These are phyloP conservation scores for Myripristis murdjan DNA, from an alignment of 2,797 vertebrate species.

Conservation along the genomic window DNA sequence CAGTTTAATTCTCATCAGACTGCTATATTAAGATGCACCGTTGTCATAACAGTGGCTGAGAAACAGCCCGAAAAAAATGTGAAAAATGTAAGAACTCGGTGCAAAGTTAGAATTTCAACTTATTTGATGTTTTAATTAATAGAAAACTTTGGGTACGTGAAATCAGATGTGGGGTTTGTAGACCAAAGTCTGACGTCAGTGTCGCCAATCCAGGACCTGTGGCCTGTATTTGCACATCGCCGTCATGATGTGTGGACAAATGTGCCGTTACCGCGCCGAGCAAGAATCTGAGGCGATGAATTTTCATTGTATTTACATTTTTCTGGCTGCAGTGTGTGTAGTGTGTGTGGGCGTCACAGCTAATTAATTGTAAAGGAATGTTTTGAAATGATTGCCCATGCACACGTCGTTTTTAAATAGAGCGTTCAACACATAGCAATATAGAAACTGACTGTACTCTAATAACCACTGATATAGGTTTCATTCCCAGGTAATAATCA, in stretches of 20 bases:
- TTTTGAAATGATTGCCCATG: no score
- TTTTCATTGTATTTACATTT: neutral
- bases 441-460: no score
- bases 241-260: neutral
- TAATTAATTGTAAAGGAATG: no score
- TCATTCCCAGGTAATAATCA: neutral
- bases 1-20: no score
- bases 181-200: neutral
- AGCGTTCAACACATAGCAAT: neutral
- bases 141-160: no score
- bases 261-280: neutral
- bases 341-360: no score
- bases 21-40: neutral
- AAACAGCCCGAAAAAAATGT: neutral
- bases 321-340: neutral
- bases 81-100: neutral
- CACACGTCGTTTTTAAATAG: no score
- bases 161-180: neutral
- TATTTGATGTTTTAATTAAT: no score
- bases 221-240: neutral
- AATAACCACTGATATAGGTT: no score
- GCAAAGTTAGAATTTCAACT: neutral
- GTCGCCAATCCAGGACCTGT: neutral
- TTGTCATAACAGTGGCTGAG: neutral
- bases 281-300: no score